Conservation (phyloP, 1,140 invertebrate genomes). For the Ceratitis capitata region DNA sequence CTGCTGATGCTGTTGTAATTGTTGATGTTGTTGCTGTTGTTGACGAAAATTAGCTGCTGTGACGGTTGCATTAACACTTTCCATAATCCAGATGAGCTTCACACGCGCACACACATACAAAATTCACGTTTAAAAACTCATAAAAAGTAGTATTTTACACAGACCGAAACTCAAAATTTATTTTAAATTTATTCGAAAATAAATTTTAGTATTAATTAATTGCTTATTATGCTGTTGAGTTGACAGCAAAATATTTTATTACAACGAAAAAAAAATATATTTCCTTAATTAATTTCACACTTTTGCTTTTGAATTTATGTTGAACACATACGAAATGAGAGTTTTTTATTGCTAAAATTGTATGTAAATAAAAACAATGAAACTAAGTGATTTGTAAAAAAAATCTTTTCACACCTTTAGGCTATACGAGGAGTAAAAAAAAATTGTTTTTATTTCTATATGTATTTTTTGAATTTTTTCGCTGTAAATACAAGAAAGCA, state of each 20-base stretch:
- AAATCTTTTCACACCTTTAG: constrained; percentile 9
- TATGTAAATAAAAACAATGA: constrained; percentile 5
- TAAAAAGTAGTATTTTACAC: neutral
- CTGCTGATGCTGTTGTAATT: constrained; percentile 52
- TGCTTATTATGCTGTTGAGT: neutral
- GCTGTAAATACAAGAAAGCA: neutral
- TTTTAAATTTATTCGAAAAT: neutral
- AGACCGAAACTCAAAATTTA: neutral
- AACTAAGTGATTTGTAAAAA: neutral
- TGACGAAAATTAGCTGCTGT: constrained; percentile 46
- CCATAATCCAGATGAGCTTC: constrained; percentile 51
- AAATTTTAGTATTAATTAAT: neutral
- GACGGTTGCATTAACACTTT: constrained; percentile 61
- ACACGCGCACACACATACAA: neutral
- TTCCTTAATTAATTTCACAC: neutral
- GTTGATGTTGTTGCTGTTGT: constrained; percentile 48
- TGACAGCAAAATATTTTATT: neutral
- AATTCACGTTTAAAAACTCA: neutral
- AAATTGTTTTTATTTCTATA: neutral
- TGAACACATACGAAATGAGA: neutral
- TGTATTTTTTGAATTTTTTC: neutral
- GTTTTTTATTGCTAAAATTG: constrained; percentile 29
- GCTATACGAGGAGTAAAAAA: too few relatives aligned
- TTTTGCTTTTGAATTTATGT: neutral
- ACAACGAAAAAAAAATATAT: neutral